Percentiles rank a stretch among this genome's conserved stretches.
These are phyloP conservation scores for Tyrophagus putrescentiae DNA, from an alignment of 1,140 invertebrate species.

Conservation along the genomic window DNA sequence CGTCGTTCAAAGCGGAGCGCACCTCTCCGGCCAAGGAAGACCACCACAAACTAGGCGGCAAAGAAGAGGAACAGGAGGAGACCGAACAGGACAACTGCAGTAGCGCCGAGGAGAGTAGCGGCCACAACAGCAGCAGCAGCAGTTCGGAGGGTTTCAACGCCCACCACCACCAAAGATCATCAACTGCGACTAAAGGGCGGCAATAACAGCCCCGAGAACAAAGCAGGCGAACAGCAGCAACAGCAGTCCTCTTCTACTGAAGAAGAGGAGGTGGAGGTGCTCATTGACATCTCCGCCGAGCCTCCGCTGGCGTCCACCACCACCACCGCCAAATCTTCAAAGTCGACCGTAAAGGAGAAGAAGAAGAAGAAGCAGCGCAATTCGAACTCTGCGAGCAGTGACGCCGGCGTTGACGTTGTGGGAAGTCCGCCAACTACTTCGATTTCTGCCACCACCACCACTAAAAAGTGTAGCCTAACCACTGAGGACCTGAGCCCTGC, in stretches of 20 bases:
- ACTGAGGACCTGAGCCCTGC: background rate
- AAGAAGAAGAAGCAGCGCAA: conserved; percentile 2
- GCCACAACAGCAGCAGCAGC: too few relatives aligned
- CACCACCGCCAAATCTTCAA: background rate
- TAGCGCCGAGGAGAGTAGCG: too few relatives aligned
- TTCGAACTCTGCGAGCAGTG: background rate
- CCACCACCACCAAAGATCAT: too few relatives aligned
- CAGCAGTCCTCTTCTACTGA: too few relatives aligned
- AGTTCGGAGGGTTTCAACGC: too few relatives aligned
- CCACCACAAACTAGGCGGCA: background rate
- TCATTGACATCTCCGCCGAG: too few relatives aligned
- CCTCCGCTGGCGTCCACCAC: too few relatives aligned
- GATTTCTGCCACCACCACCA: background rate
- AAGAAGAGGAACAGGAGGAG: background rate
- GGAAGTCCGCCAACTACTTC: background rate
- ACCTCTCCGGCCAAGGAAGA: background rate
- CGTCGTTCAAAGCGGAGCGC: background rate
- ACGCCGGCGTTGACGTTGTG: background rate
- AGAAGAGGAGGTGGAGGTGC: too few relatives aligned
- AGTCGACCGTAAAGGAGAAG: background rate
- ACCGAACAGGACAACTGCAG: too few relatives aligned
- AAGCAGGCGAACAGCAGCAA: too few relatives aligned
- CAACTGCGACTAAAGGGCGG: too few relatives aligned
- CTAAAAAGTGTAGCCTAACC: background rate
- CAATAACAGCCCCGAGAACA: too few relatives aligned